Conservation (phyloP, 1,140 invertebrate genomes). For the Philotrypesis tridentata region DNA sequence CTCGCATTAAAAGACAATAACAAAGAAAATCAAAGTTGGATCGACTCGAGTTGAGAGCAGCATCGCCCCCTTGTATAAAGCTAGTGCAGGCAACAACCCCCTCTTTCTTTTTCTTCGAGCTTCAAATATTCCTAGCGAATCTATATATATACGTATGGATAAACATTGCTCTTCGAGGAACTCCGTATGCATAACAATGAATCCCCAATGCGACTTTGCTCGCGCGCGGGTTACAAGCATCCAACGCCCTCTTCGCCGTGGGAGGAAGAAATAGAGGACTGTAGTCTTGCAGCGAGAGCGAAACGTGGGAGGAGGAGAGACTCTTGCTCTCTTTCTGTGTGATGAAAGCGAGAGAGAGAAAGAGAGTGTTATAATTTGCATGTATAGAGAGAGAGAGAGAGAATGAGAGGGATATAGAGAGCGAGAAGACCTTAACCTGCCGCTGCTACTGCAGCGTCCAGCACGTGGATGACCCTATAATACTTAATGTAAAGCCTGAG, state of each 20-base stretch:
- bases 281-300: neutral
- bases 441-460: neutral
- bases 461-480: too few relatives aligned
- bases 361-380: slow-evolving; percentile 69
- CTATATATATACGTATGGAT: slow-evolving; percentile 24
- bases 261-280: slow-evolving; percentile 43
- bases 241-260: slow-evolving; percentile 33
- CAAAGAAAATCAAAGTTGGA: slow-evolving; percentile 45
- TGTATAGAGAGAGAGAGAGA: slow-evolving; percentile 52
- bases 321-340: neutral
- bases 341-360: slow-evolving; percentile 18
- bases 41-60: neutral
- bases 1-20: slow-evolving; percentile 18
- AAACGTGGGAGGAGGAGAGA: slow-evolving; percentile 40
- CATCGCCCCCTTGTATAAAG: neutral
- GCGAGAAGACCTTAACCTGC: slow-evolving; percentile 21
- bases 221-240: slow-evolving; percentile 51
- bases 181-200: slow-evolving; percentile 57
- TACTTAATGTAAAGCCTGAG: neutral
- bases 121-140: slow-evolving; percentile 42
- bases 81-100: neutral
- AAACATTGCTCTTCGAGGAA: slow-evolving; percentile 51
- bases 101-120: neutral
- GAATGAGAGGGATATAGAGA: slow-evolving; percentile 6
- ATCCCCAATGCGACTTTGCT: slow-evolving; percentile 51